These are phyloP conservation scores for Python bivittatus DNA, from an alignment of 2,113 vertebrate genomes.

Conservation along the genomic window DNA sequence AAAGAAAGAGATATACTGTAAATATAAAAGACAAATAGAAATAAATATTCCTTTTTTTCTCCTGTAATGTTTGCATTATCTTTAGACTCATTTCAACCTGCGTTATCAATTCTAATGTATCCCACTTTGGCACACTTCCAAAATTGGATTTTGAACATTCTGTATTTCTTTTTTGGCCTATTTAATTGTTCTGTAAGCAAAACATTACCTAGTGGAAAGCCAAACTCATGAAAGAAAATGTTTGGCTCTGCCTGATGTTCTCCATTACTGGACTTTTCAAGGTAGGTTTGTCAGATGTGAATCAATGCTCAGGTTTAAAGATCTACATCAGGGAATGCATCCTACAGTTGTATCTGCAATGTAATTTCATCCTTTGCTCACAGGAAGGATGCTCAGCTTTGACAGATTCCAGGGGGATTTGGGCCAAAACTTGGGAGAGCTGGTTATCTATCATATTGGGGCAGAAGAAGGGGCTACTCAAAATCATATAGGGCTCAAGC, in stretches of 20 bases:
- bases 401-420: background rate
- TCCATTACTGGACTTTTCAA: background rate
- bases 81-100: background rate
- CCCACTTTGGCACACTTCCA: background rate
- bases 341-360: background rate
- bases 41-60: background rate
- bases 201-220: background rate
- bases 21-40: background rate
- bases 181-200: slow-evolving; percentile 1
- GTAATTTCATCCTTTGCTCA: background rate
- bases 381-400: background rate
- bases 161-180: background rate
- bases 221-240: background rate
- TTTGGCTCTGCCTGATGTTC: background rate
- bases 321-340: background rate
- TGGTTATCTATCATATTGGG: background rate
- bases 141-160: background rate
- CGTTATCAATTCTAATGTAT: background rate
- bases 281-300: background rate
- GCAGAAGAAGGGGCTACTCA: background rate
- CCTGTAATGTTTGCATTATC: background rate
- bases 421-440: background rate
- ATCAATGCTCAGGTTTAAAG: background rate
- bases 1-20: background rate
- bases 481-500: background rate